Evolutionary conservation across 2,113 vertebrate genomes (phyloP).

Genomic region (Salvelinus namaycush): DNA sequence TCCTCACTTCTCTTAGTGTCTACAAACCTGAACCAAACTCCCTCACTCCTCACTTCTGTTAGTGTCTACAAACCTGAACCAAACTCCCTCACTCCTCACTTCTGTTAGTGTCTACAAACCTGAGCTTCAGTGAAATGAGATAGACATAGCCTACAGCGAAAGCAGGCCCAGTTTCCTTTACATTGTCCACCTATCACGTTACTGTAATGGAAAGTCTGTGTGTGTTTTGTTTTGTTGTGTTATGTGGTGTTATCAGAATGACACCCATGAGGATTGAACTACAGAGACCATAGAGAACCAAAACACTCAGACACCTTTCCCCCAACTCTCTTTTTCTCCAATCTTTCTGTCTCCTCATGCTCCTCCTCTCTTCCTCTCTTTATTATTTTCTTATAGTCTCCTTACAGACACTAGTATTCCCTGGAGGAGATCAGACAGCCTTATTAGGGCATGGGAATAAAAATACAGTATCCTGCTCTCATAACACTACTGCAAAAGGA

Average conservation of each 20-base stretch:
- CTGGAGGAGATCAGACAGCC: slow-evolving; percentile 19
- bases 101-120: too few relatives aligned
- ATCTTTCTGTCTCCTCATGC: not conserved
- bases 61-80: too few relatives aligned
- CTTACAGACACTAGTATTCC: not conserved
- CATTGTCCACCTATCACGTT: too few relatives aligned
- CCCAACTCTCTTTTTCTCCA: not conserved
- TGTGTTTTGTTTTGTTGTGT: too few relatives aligned
- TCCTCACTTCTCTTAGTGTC: too few relatives aligned
- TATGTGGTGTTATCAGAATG: not conserved
- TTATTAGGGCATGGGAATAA: slow-evolving; percentile 36
- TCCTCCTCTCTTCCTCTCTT: not conserved
- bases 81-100: too few relatives aligned
- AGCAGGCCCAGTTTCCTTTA: too few relatives aligned
- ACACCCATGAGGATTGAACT: not conserved
- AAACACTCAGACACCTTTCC: not conserved
- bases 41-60: too few relatives aligned
- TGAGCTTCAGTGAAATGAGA: not conserved
- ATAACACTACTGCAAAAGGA: slow-evolving; percentile 10
- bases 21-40: too few relatives aligned
- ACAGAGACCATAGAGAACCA: not conserved
- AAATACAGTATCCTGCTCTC: slow-evolving; percentile 9
- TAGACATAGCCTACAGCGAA: too few relatives aligned
- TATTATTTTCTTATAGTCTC: not conserved
- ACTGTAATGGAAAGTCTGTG: too few relatives aligned